Conservation (phyloP, 1,140 invertebrate species). For the Meteorus sp. region DNA sequence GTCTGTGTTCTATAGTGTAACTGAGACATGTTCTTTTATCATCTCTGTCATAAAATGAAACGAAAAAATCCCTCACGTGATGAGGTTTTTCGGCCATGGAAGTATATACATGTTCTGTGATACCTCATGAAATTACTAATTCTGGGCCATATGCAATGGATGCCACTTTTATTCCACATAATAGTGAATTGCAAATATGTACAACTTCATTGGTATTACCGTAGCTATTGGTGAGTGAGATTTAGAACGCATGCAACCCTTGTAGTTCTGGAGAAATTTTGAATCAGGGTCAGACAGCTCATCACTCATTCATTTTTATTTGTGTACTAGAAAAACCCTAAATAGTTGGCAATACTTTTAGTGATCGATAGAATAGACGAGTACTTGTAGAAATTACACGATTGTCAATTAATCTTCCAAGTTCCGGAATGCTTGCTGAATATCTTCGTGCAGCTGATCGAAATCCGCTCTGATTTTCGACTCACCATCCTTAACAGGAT, state of each 20-base stretch:
- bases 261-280: no score
- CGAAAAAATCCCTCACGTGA: no score
- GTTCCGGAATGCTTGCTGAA: conserved; percentile 96
- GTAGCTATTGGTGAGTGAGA: no score
- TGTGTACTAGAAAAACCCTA: conserved; percentile 47
- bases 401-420: conserved; percentile 85
- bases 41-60: no score
- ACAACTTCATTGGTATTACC: no score
- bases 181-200: conserved; percentile 1
- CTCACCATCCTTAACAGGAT: conserved; percentile 97
- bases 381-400: conserved; percentile 8
- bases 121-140: no score
- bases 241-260: no score
- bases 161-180: not conserved
- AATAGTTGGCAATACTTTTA: conserved; percentile 36
- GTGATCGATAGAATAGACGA: conserved; percentile 16
- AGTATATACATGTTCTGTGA: no score
- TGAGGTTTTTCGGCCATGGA: no score
- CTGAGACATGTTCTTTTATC: no score
- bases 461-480: conserved; percentile 96
- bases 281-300: not conserved
- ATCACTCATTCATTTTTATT: conserved; percentile 11
- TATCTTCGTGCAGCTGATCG: conserved; percentile 92
- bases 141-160: not conserved
- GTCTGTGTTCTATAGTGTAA: no score